A percentile compares a stretch with the other conserved stretches of the same genome.
These are phyloP conservation scores for Pseudococcus longispinus DNA, from an alignment of 2,888 invertebrate species.

Conservation along the genomic window DNA sequence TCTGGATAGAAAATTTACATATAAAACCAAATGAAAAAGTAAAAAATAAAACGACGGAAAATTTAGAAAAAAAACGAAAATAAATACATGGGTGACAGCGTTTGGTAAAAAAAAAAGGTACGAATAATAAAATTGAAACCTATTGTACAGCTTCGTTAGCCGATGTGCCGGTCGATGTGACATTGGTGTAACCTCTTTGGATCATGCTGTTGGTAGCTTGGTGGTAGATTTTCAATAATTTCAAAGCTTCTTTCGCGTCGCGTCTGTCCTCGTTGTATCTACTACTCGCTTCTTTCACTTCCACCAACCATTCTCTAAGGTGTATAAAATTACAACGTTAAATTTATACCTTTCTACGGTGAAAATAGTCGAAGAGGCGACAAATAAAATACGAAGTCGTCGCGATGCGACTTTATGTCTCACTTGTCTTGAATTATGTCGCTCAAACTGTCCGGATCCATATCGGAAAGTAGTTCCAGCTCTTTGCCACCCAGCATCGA, in stretches of 20 bases:
- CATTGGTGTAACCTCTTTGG: conserved; percentile 40
- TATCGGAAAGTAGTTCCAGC: conserved; percentile 82
- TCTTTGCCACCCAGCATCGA: conserved; percentile 84
- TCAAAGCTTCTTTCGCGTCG: conserved; percentile 86
- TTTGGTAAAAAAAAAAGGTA: not conserved
- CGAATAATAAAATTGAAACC: not conserved
- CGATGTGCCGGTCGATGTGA: conserved; percentile 36
- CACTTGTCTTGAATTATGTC: conserved; percentile 78
- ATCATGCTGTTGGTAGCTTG: conserved; percentile 61
- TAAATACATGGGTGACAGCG: conserved; percentile 44
- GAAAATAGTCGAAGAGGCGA: not conserved
- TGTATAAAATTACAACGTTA: too few relatives aligned
- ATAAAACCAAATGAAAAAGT: conserved; percentile 49
- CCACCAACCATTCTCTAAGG: conserved; percentile 74
- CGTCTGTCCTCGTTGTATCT: conserved; percentile 80
- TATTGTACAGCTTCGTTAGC: conserved; percentile 50
- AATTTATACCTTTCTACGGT: too few relatives aligned
- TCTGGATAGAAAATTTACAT: conserved; percentile 36
- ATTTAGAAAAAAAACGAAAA: conserved; percentile 34
- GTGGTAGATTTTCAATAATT: conserved; percentile 78
- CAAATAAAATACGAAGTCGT: not conserved
- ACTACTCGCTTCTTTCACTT: conserved; percentile 83
- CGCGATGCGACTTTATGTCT: conserved; percentile 66
- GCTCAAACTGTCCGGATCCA: conserved; percentile 87
- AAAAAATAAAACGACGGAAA: conserved; percentile 28